phyloP scores from a whole-genome alignment of 2,888 invertebrate genomes.

The Oasisia sp. region DNA sequence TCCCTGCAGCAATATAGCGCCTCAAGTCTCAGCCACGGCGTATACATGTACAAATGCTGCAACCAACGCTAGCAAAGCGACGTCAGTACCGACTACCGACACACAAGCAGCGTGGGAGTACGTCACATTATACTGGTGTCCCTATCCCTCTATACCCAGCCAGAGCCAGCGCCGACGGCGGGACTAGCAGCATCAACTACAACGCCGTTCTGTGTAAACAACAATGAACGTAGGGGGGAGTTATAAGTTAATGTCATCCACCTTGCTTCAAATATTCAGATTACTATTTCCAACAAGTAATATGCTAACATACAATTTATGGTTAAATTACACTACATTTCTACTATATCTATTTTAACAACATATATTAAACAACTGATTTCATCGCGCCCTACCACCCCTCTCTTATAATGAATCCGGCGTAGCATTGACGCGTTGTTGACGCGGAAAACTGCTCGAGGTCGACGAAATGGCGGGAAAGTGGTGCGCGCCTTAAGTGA shows the following conservation, averaged over 20 bases:
- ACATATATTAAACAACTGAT: not conserved
- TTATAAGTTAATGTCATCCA: not conserved
- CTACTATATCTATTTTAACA: not conserved
- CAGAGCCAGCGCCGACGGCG: not conserved
- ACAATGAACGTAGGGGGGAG: not conserved
- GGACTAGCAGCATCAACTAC: not conserved
- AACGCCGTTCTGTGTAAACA: not conserved
- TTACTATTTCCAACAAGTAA: not conserved
- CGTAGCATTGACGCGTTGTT: slow-evolving; percentile 3
- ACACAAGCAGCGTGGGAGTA: not conserved
- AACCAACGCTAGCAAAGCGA: not conserved
- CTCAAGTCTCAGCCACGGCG: not conserved
- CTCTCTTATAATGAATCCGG: not conserved
- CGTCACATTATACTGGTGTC: not conserved
- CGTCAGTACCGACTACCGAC: not conserved
- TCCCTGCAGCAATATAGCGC: not conserved
- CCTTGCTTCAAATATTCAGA: not conserved
- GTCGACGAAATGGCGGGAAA: slow-evolving; percentile 9
- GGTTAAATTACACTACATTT: not conserved
- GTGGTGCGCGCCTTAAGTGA: not conserved
- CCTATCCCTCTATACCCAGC: not conserved
- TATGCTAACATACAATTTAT: not conserved
- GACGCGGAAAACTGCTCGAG: not conserved
- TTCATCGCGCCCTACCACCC: not conserved
- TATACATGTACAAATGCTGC: not conserved